phyloP scores from a whole-genome alignment of 2,113 vertebrate species.

The Thunnus maccoyii region DNA sequence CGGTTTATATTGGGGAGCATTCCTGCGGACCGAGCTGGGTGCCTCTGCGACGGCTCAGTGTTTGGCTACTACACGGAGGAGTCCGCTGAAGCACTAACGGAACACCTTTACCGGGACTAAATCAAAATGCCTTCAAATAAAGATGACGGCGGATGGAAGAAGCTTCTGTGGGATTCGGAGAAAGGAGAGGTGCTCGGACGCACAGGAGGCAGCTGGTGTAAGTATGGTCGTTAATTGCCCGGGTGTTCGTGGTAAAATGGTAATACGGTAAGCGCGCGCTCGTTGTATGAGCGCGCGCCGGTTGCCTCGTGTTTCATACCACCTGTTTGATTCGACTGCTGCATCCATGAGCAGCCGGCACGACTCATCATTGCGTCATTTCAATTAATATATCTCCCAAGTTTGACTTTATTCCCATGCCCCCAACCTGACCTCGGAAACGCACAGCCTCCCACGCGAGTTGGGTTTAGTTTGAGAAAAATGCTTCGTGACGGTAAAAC shows the following conservation, averaged over 20 bases:
- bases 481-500: no score
- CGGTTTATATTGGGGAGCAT: slow-evolving; percentile 79
- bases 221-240: slow-evolving; percentile 71
- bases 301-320: slow-evolving; percentile 53
- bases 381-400: no score
- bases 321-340: slow-evolving; percentile 83
- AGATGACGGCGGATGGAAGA: slow-evolving; percentile 92
- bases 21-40: slow-evolving; percentile 60
- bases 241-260: background rate
- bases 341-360: slow-evolving; percentile 9
- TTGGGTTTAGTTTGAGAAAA: no score
- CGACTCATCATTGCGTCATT: rapidly evolving
- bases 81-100: slow-evolving; percentile 1
- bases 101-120: slow-evolving; percentile 31
- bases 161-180: slow-evolving; percentile 92
- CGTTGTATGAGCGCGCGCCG: background rate
- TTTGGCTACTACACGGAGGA: slow-evolving; percentile 34
- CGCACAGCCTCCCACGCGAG: rapidly evolving
- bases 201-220: slow-evolving; percentile 92
- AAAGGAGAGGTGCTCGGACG: slow-evolving; percentile 91
- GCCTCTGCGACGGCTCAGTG: slow-evolving; percentile 61
- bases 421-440: no score
- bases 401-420: background rate
- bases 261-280: background rate
- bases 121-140: slow-evolving; percentile 81